phyloP scores from a whole-genome alignment of 2,797 vertebrate genomes.

The Dryobates pubescens region DNA sequence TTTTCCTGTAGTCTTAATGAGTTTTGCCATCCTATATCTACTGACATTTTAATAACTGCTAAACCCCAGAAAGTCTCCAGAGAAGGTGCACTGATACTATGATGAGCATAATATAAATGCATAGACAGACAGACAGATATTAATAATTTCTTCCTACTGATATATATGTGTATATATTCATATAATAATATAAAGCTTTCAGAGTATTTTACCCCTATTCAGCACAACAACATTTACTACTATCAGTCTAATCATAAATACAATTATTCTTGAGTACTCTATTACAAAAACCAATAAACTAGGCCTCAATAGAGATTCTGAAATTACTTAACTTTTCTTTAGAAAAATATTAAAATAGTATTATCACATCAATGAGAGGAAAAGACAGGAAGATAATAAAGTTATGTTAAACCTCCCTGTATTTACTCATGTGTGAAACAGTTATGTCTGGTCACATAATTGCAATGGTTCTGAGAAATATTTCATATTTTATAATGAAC shows the following conservation, averaged over 20 bases:
- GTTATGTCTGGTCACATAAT: conserved; percentile 88
- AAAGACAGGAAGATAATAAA: conserved; percentile 86
- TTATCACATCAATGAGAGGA: conserved; percentile 85
- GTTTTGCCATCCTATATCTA: conserved; percentile 44
- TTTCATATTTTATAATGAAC: conserved; percentile 90
- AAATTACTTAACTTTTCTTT: conserved; percentile 86
- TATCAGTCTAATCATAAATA: conserved; percentile 81
- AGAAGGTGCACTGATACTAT: conserved; percentile 31
- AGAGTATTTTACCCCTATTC: conserved; percentile 71
- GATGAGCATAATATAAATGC: conserved; percentile 68
- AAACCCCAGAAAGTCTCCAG: conserved; percentile 56
- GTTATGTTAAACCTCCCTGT: conserved; percentile 86
- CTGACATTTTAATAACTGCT: conserved; percentile 68
- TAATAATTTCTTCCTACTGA: conserved; percentile 61
- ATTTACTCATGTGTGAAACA: conserved; percentile 87
- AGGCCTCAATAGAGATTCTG: conserved; percentile 81
- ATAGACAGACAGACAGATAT: conserved; percentile 68
- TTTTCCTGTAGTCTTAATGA: conserved; percentile 34
- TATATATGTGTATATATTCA: conserved; percentile 53
- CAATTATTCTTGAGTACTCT: conserved; percentile 83
- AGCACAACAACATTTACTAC: conserved; percentile 72
- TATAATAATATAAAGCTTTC: conserved; percentile 69
- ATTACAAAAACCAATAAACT: conserved; percentile 83
- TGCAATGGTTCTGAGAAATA: conserved; percentile 85
- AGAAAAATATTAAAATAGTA: conserved; percentile 86